Base-by-base conservation (phyloP, 2,797 vertebrate genomes). In the Pantherophis vulpinus region DNA sequence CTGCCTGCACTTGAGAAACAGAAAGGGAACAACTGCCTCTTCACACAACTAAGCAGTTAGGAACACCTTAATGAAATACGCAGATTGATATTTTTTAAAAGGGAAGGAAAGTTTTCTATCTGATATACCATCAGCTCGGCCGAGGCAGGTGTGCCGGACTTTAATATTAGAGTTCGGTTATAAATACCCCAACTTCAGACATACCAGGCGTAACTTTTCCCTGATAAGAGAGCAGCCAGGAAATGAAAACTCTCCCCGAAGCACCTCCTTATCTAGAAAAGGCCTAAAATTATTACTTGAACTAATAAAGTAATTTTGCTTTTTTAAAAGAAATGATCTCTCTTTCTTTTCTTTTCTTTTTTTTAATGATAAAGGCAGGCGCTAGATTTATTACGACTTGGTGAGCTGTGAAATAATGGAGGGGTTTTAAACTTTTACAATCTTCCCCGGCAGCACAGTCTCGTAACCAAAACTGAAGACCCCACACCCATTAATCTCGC, bases 231-330 rank as follows among this genome's bases (percentile, higher is more conserved):
- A 91, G 98, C 98, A 98, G 97, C 97, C 98, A 99, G 99, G 99
- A 99, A 99, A 99, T 99, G 98, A 99, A 47, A 99, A 98, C 97
- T 97, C 98, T 98, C 97, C 97, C 97, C 98, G 98, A 98, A 95
- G 96, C 97, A 98, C 97, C 96, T 97, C 96, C 98, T 99, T 99
- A 99, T 99, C 99, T 97, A 95, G 96, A 96, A 97, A 98, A 96
- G 96, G 96, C 97, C 97, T 96, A 96, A 97, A 98, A 98, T 98
- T 98, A 98, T 98, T 98, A 97, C 95, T 97, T 97, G 96, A 97
- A 98, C 98, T 99, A 99, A 99, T 99, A 98, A 99, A 99, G 98
- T 98, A 98, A 99, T 99, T 98, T 98, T 98, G 98, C 60, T 96
- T 97, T 97, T 97, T 94, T n/a, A 5, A 6, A 5, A 3, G 94